A percentile compares a stretch with the other conserved stretches of the same genome.
Conservation (phyloP, 2,113 vertebrate species). For the Myxocyprinus asiaticus region DNA sequence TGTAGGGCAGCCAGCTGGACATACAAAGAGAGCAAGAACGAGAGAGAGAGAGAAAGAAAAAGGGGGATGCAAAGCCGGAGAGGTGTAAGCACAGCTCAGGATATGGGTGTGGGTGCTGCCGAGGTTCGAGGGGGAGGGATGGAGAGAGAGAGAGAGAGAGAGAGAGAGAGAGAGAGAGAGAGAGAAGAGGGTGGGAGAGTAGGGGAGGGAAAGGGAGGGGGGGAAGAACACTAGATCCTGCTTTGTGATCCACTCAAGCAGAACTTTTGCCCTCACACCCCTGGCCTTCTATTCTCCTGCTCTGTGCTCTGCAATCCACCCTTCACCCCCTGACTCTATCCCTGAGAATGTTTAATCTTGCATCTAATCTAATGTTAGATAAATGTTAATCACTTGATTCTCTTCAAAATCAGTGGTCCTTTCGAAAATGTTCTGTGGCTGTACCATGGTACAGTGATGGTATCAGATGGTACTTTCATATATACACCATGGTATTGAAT, state of each 20-base stretch:
- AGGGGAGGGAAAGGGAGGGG: conserved; percentile 53
- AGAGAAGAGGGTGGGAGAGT: background rate
- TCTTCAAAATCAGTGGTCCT: no score
- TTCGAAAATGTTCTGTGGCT: no score
- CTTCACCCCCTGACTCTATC: conserved; percentile 27
- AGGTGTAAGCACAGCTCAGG: conserved; percentile 68
- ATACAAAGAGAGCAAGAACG: conserved; percentile 74
- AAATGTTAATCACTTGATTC: no score
- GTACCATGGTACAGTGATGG: no score
- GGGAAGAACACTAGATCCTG: conserved; percentile 59
- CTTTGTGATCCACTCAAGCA: conserved; percentile 76
- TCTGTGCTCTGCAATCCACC: conserved; percentile 29
- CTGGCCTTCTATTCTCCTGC: conserved; percentile 42
- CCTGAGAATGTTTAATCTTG: conserved; percentile 37
- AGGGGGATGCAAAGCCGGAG: conserved; percentile 55
- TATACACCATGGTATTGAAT: no score
- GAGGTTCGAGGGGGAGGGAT: conserved; percentile 51
- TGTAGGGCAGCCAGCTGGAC: conserved; percentile 80
- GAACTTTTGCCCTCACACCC: conserved; percentile 68
- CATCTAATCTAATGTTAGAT: background rate
- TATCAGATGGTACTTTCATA: no score
- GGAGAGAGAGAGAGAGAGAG: conserved; percentile 34
- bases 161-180: conserved; percentile 41
- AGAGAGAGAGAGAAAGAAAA: conserved; percentile 56
- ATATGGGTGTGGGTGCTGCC: conserved; percentile 61